These are phyloP conservation scores for Adelges cooleyi DNA, from an alignment of 1,140 invertebrate species.

Conservation along the genomic window DNA sequence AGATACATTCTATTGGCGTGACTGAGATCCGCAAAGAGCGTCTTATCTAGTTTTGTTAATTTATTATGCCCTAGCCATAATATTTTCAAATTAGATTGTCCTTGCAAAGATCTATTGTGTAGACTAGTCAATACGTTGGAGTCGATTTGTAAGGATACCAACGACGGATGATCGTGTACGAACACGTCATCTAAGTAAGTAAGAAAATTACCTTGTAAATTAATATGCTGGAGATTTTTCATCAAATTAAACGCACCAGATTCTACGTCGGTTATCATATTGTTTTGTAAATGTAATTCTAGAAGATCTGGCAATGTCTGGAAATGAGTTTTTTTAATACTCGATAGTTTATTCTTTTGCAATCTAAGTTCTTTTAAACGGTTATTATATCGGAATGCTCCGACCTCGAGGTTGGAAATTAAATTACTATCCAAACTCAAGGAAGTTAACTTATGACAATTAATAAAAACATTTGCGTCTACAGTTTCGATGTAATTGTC, in stretches of 20 bases:
- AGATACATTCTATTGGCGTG: conserved; percentile 66
- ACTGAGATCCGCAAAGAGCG: conserved; percentile 60
- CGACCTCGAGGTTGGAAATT: conserved; percentile 64
- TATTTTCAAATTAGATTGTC: conserved; percentile 67
- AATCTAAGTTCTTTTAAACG: conserved; percentile 69
- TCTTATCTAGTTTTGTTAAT: conserved; percentile 55
- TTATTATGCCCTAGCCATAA: conserved; percentile 78
- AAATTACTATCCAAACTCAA: conserved; percentile 84
- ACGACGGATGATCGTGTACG: conserved; percentile 51
- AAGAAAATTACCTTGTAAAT: conserved; percentile 71
- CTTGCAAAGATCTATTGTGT: conserved; percentile 63
- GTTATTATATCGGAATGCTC: conserved; percentile 61
- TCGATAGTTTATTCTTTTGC: conserved; percentile 68
- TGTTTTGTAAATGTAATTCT: conserved; percentile 79
- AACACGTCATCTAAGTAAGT: conserved; percentile 69
- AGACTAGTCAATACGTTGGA: conserved; percentile 65
- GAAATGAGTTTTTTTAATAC: conserved; percentile 65
- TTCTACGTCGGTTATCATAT: conserved; percentile 67
- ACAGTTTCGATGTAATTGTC: conserved; percentile 72
- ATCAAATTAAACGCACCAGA: conserved; percentile 70
- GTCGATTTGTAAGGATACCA: conserved; percentile 75
- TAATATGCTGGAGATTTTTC: conserved; percentile 73
- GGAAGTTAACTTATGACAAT: conserved; percentile 61
- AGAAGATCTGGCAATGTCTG: conserved; percentile 63
- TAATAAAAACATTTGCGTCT: conserved; percentile 58